Evolutionary conservation across 2,888 invertebrate species (phyloP).

Genomic region (Deroplatys truncata): DNA sequence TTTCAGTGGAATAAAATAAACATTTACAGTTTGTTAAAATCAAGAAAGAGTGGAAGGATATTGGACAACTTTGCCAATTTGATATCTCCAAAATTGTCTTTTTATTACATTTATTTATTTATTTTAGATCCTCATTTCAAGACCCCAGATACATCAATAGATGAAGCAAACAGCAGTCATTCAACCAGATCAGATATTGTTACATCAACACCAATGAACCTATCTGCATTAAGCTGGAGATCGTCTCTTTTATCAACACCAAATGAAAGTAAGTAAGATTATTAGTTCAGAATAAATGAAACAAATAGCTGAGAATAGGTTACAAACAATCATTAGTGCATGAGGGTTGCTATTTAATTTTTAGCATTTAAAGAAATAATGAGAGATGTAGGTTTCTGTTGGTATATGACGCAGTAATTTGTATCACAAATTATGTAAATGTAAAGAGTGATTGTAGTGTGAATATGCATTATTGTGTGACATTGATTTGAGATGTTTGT

Average conservation of each 20-base stretch:
- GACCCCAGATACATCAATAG: constrained; percentile 3
- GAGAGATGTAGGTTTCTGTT: too few relatives aligned
- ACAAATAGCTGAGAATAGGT: neutral
- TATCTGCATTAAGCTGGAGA: constrained; percentile 43
- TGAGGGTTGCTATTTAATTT: too few relatives aligned
- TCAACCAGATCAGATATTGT: neutral
- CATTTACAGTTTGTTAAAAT: too few relatives aligned
- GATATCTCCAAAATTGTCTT: constrained; percentile 10
- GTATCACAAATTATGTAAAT: too few relatives aligned
- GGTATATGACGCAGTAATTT: too few relatives aligned
- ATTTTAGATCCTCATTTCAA: constrained; percentile 36
- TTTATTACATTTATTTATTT: constrained; percentile 28
- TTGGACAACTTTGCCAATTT: neutral
- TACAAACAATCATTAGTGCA: neutral
- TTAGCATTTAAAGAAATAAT: too few relatives aligned
- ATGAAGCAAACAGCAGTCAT: neutral
- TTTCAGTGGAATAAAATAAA: too few relatives aligned
- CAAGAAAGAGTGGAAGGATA: too few relatives aligned
- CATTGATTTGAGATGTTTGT: too few relatives aligned
- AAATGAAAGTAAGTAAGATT: neutral
- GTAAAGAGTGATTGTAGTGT: too few relatives aligned
- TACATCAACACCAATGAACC: constrained; percentile 41
- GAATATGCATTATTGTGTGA: too few relatives aligned
- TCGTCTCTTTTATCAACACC: constrained; percentile 31
- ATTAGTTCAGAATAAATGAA: constrained; percentile 37